Base-by-base conservation (phyloP, 2,113 vertebrate species). In the Myrmecophaga tridactyla region DNA sequence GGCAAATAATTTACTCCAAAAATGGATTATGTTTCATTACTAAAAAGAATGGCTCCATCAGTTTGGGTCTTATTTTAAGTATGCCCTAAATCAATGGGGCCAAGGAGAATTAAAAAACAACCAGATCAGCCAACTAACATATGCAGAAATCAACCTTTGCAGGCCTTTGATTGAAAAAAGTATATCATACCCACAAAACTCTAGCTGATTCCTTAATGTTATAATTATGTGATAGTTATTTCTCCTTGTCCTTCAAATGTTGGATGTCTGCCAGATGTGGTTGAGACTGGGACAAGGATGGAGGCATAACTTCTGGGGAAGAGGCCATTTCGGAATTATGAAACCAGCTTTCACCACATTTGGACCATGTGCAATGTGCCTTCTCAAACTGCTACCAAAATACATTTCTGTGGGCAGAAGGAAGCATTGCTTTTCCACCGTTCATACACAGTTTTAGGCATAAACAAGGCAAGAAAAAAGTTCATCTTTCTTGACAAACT, bases 111-210 rank as follows among this genome's bases (percentile, higher is more conserved):
- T 86, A 92, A 93, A 53, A n/a, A 92, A 34, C 73, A 73, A 34
- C 48, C 31, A 89, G 20, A 9, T 62, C n/a, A 81, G 62, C 25
- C 39, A 90, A 17, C 36, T 73, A 39, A 67, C 34, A 27, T 14
- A 31, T 5, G 83, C 9, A 73, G 46, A 95, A 92, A 21, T 69
- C 4, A 90, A 56, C 9, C 15, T 90, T 89, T 72, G 48, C 34
- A 92, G 46, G 87, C 20, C 25, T 92, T 92, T 77, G 87, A 78
- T 88, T 90, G 63, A 43, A 89, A 86, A 94, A 93, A 12, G 34
- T 41, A 77, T 51, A 92, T 93, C 93, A 75, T 88, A 65, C 88
- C 43, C 62, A 56, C 6, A n/a, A 95, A 89, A 93, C 13, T 81
- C 48, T 92, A 69, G 5, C 48, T 85, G n/a, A n/a, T 78, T 90